A percentile compares a stretch with the other conserved stretches of the same genome.
Conservation (phyloP, 2,888 invertebrate species). For the Netelia fuscicornis region DNA sequence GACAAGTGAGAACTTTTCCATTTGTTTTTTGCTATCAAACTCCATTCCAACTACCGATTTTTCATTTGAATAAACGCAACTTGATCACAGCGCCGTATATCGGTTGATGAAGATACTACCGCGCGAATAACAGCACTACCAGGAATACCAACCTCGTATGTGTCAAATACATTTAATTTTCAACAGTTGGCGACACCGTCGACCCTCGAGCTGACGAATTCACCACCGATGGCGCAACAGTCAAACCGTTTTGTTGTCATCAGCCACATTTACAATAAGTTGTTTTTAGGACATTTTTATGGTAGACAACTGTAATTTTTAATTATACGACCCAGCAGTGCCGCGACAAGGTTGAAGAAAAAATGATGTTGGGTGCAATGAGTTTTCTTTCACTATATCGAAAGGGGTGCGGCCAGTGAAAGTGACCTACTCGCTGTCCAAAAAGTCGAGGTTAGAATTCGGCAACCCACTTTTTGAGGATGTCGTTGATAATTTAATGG, state of each 20-base stretch:
- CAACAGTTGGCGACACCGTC: background rate
- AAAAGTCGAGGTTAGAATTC: constrained; percentile 77
- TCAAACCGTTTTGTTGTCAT: constrained; percentile 82
- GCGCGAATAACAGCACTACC: background rate
- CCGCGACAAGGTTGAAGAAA: constrained; percentile 45
- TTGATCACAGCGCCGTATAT: background rate
- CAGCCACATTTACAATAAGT: constrained; percentile 80
- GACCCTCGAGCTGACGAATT: constrained; percentile 39
- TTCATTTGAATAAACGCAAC: constrained; percentile 9
- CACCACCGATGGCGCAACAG: constrained; percentile 70
- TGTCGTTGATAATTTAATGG: constrained; percentile 29
- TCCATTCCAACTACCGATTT: background rate
- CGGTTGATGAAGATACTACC: background rate
- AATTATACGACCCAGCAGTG: constrained; percentile 50
- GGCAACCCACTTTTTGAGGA: constrained; percentile 77
- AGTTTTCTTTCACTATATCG: constrained; percentile 31
- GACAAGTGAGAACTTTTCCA: too few relatives aligned
- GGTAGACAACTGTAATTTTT: constrained; percentile 69
- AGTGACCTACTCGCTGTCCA: constrained; percentile 65
- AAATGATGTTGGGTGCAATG: constrained; percentile 65
- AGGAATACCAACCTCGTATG: background rate
- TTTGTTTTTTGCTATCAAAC: background rate
- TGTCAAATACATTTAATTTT: constrained; percentile 6
- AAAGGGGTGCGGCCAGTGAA: constrained; percentile 66
- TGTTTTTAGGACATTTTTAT: constrained; percentile 77